These are phyloP conservation scores for Ornithorhynchus anatinus DNA, from an alignment of 2,113 vertebrate genomes.

Conservation along the genomic window DNA sequence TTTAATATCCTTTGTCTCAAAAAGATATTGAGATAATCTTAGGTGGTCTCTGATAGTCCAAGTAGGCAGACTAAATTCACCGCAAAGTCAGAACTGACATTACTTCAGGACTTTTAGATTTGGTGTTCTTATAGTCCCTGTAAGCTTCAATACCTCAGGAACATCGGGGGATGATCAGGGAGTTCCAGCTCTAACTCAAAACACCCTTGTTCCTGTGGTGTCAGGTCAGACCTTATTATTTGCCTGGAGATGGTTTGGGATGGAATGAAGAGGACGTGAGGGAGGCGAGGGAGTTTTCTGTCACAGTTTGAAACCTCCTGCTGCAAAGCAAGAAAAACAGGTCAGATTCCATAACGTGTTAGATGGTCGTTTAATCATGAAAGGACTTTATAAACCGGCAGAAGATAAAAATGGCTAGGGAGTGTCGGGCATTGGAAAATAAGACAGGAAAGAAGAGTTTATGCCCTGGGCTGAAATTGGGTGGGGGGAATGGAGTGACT, in stretches of 20 bases:
- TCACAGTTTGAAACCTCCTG: background rate
- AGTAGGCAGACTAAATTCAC: too few species aligned
- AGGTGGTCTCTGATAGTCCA: too few species aligned
- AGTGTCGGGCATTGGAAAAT: too few species aligned
- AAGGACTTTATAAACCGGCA: background rate
- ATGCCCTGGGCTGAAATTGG: too few species aligned
- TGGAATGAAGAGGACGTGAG: background rate
- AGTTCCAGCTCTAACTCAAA: background rate
- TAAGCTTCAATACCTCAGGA: background rate
- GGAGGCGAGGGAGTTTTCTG: background rate
- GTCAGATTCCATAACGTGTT: background rate
- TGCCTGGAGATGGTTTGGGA: background rate
- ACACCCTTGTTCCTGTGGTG: background rate
- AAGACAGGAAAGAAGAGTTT: too few species aligned
- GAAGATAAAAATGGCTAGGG: accelerated
- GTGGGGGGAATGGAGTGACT: too few species aligned
- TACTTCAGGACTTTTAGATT: background rate
- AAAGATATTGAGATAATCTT: too few species aligned
- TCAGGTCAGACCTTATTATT: background rate
- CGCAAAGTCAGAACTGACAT: too few species aligned
- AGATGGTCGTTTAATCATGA: background rate
- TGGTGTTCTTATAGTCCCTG: background rate
- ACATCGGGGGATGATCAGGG: background rate
- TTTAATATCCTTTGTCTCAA: too few species aligned
- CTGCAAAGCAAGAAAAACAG: background rate